Percentiles rank a stretch among this genome's conserved stretches.
Conservation (phyloP, 2,797 vertebrate species). For the Sebastes trivittatus region DNA sequence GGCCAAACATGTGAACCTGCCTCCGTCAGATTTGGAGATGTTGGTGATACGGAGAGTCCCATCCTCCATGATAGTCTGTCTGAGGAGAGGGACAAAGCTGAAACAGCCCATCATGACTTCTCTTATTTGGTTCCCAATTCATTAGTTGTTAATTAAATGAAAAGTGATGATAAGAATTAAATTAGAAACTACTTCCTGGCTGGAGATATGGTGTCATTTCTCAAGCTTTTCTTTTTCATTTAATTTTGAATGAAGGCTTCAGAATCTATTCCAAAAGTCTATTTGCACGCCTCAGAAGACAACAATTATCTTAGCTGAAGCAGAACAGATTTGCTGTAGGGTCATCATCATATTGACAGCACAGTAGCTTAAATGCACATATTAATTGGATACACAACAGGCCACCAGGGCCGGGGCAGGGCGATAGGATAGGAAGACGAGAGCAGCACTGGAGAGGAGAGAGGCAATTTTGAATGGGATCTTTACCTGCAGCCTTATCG, state of each 20-base stretch:
- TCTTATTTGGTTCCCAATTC: neutral
- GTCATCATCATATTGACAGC: conserved; percentile 57
- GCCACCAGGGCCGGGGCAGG: conserved; percentile 22
- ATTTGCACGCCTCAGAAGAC: conserved; percentile 61
- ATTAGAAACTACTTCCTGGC: conserved; percentile 7
- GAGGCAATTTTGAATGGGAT: conserved; percentile 50
- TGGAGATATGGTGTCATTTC: conserved; percentile 12
- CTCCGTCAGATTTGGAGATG: conserved; percentile 82
- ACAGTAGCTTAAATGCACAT: conserved; percentile 65
- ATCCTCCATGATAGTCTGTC: conserved; percentile 79
- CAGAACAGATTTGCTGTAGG: conserved; percentile 63
- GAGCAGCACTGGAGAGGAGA: conserved; percentile 7
- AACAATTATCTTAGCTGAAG: conserved; percentile 66
- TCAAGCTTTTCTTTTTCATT: conserved; percentile 8
- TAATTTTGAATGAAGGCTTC: conserved; percentile 20
- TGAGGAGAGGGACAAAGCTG: conserved; percentile 55
- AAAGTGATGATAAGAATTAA: conserved; percentile 13
- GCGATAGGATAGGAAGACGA: conserved; percentile 6
- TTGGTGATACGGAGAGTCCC: conserved; percentile 87
- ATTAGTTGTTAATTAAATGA: conserved; percentile 5
- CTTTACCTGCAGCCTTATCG: conserved; percentile 68
- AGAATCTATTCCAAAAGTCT: conserved; percentile 50
- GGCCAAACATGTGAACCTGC: conserved; percentile 85
- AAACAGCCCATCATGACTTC: neutral
- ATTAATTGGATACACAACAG: conserved; percentile 63